Conservation (phyloP, 2,888 invertebrate species). For the Drosophila pseudotalamancana region DNA sequence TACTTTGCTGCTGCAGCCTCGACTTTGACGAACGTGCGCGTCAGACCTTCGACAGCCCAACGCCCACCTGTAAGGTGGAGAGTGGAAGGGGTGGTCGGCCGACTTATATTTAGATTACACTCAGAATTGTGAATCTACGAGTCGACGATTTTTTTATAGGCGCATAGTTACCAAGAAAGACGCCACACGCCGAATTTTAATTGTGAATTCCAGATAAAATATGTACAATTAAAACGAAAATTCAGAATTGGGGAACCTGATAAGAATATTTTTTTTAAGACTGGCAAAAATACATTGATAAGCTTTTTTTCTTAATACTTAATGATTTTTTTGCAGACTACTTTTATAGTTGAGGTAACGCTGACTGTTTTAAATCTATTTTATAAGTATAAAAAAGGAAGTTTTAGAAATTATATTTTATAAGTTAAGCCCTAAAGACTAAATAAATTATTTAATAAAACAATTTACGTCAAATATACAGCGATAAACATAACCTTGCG, state of each 20-base stretch:
- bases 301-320: too few relatives aligned
- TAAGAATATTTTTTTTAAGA: slow-evolving; percentile 7
- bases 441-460: too few relatives aligned
- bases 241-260: not conserved
- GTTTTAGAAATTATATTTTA: too few relatives aligned
- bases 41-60: slow-evolving; percentile 23
- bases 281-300: not conserved
- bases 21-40: slow-evolving; percentile 57
- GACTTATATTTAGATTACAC: slow-evolving; percentile 31
- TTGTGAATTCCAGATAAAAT: slow-evolving; percentile 6
- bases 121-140: slow-evolving; percentile 7
- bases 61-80: not conserved
- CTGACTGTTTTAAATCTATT: too few relatives aligned
- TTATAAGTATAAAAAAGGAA: too few relatives aligned
- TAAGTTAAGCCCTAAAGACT: too few relatives aligned
- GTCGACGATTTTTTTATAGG: not conserved
- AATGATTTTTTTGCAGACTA: not conserved
- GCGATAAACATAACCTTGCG: too few relatives aligned
- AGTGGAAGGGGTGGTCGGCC: slow-evolving; percentile 4
- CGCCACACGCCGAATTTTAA: too few relatives aligned
- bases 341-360: too few relatives aligned
- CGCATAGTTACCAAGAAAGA: not conserved
- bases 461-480: too few relatives aligned
- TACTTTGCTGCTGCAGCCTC: slow-evolving; percentile 41
- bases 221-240: not conserved